These are phyloP conservation scores for Ophthalmolycus amberensis DNA, from an alignment of 2,113 vertebrate genomes.

Conservation along the genomic window DNA sequence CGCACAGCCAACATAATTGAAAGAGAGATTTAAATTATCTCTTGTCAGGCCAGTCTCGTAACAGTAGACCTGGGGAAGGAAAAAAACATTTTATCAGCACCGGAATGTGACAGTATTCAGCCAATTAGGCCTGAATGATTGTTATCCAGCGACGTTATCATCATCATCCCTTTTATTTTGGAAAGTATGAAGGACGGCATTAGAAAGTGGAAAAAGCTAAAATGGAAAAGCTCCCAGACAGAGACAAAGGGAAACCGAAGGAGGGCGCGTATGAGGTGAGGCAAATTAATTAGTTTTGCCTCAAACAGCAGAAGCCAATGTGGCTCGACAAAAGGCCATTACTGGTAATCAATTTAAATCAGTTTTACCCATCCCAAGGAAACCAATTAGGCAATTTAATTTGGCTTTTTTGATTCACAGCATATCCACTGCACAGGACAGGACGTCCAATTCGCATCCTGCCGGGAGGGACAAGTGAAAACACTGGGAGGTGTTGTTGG, in stretches of 20 bases:
- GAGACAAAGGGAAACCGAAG: slow-evolving; percentile 66
- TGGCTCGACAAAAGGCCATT: slow-evolving; percentile 81
- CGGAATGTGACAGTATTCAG: slow-evolving; percentile 42
- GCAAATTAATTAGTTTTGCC: slow-evolving; percentile 84
- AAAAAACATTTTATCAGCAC: slow-evolving; percentile 43
- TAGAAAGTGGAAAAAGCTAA: slow-evolving; percentile 52
- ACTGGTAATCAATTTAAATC: slow-evolving; percentile 85
- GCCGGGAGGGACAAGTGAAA: slow-evolving; percentile 72
- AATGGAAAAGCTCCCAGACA: slow-evolving; percentile 65
- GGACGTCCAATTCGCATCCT: slow-evolving; percentile 70
- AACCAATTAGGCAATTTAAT: slow-evolving; percentile 85
- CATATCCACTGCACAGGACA: slow-evolving; percentile 67
- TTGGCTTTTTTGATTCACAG: slow-evolving; percentile 80
- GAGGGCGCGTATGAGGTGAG: slow-evolving; percentile 66
- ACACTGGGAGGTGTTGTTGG: slow-evolving; percentile 68
- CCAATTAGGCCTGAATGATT: slow-evolving; percentile 70
- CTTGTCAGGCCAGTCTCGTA: slow-evolving; percentile 39
- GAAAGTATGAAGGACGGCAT: slow-evolving; percentile 44
- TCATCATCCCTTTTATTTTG: slow-evolving; percentile 56
- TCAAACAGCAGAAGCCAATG: slow-evolving; percentile 79
- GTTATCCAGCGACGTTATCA: slow-evolving; percentile 57
- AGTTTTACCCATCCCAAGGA: slow-evolving; percentile 82
- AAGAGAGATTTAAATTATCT: slow-evolving; percentile 66
- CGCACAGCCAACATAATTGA: slow-evolving; percentile 47
- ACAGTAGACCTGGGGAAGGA: slow-evolving; percentile 26